Percentiles rank a stretch among this genome's conserved stretches.
These are phyloP conservation scores for Centroberyx gerrardi DNA, from an alignment of 2,797 vertebrate genomes.

Conservation along the genomic window DNA sequence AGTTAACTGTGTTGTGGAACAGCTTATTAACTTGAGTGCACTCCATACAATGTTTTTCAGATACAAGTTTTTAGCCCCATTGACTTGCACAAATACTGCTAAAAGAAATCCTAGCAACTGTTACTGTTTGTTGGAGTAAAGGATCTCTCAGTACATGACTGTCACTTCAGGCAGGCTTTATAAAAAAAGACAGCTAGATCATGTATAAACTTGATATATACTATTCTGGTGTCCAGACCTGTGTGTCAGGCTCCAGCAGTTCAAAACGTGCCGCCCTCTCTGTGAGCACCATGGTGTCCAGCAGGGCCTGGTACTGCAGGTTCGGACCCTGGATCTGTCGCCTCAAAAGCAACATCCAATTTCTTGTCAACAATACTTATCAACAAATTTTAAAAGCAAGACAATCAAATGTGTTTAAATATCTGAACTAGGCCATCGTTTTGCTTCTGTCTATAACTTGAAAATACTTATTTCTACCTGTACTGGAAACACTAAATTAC, in stretches of 20 bases:
- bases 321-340: slow-evolving; percentile 87
- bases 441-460: no score
- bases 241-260: slow-evolving; percentile 81
- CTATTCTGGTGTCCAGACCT: slow-evolving; percentile 79
- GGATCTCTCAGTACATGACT: no score
- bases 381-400: no score
- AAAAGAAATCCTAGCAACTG: not conserved
- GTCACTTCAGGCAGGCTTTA: not conserved
- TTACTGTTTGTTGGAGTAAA: not conserved
- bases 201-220: not conserved
- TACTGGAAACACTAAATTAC: no score
- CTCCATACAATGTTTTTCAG: no score
- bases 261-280: slow-evolving; percentile 85
- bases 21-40: not conserved
- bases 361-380: no score
- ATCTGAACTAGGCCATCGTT: no score
- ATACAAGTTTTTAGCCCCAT: not conserved
- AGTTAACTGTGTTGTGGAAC: no score
- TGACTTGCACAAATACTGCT: not conserved
- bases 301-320: slow-evolving; percentile 80
- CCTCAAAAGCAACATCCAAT: slow-evolving; percentile 71
- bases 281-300: slow-evolving; percentile 87
- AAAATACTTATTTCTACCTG: no score
- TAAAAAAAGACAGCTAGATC: not conserved
- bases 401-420: no score